A percentile compares a stretch with the other conserved stretches of the same genome.
Conservation (phyloP, 1,140 invertebrate species). For the Plutomurus gul region DNA sequence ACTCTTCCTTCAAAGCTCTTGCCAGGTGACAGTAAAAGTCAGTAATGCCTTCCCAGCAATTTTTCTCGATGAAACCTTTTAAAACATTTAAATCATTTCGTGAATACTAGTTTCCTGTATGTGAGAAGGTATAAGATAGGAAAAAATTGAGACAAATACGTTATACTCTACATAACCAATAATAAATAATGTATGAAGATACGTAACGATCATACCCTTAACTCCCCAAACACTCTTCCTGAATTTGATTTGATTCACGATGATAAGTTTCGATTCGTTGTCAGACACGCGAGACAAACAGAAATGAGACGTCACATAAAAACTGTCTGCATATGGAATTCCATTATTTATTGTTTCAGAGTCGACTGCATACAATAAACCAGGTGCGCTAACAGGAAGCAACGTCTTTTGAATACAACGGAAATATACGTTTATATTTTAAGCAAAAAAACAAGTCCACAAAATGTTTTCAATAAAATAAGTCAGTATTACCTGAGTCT, state of each 20-base stretch:
- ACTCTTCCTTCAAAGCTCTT: slow-evolving; percentile 69
- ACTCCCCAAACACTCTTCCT: slow-evolving; percentile 85
- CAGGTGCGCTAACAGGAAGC: slow-evolving; percentile 81
- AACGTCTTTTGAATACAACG: slow-evolving; percentile 66
- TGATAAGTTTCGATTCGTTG: slow-evolving; percentile 60
- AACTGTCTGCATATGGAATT: slow-evolving; percentile 90
- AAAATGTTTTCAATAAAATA: no score
- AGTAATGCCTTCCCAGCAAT: not conserved
- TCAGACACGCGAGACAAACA: slow-evolving; percentile 72
- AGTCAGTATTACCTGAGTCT: slow-evolving; percentile 81
- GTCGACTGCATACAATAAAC: slow-evolving; percentile 83
- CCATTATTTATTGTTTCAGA: slow-evolving; percentile 80
- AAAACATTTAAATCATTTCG: no score
- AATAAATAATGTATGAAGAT: no score
- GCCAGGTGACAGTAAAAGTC: slow-evolving; percentile 74
- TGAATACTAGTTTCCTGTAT: no score
- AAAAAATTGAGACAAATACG: no score
- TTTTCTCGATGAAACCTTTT: slow-evolving; percentile 15
- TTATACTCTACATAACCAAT: no score
- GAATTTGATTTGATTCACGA: slow-evolving; percentile 72
- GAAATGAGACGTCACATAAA: slow-evolving; percentile 82
- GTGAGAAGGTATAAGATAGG: no score
- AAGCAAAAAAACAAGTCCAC: no score
- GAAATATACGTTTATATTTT: slow-evolving; percentile 17
- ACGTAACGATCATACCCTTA: slow-evolving; percentile 68